Evolutionary conservation across 2,797 vertebrate species (phyloP), one percentile per base, ranked within the genome.

Genomic region (Anabacerthia variegaticeps): DNA sequence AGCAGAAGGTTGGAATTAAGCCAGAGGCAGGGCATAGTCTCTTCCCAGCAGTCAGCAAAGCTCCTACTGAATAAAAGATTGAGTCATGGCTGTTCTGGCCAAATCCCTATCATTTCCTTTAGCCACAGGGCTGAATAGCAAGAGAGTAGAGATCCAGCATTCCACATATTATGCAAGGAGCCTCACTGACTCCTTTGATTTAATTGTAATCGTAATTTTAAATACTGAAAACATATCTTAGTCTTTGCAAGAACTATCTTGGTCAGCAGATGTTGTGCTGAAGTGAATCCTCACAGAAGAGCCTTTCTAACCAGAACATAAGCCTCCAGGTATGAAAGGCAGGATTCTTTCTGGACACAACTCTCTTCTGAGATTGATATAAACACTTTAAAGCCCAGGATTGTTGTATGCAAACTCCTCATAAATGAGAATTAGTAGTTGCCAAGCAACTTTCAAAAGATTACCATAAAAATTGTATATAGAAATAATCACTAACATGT

Each of bases 371-470:
- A 65, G 26, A 68, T 34, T 49, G 12, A 41, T 65, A 67, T 5
- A 46, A 89, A 66, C 26, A 68, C 32, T 66, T 76, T 27, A 58
- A 85, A 76, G 46, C 12, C 34, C 51, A 43, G 36, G 17, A 54
- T 0, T n/a, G 6, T 11, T n/a, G 14, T 10, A 66, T 16, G 23
- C 17, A 51, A 55, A 46, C 14, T 46, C 28, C 20, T 79, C 65
- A 84, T 28, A 85, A 83, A 79, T 17, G 5, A 75, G 34, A 68
- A 54, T 75, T 72, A 81, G 80, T 22, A 81, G 77, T 75, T 95
- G 85, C 89, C 84, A 93, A 75, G 89, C 69, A 95, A 87, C 54
- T 65, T 93, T 49, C 37, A 78, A 67, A 55, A 63, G 73, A 77
- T 54, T 74, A 87, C 41, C 49, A 52, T 27, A 56, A 66, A 89